Conservation (phyloP, 2,888 invertebrate genomes). For the Mesoligia furuncula region DNA sequence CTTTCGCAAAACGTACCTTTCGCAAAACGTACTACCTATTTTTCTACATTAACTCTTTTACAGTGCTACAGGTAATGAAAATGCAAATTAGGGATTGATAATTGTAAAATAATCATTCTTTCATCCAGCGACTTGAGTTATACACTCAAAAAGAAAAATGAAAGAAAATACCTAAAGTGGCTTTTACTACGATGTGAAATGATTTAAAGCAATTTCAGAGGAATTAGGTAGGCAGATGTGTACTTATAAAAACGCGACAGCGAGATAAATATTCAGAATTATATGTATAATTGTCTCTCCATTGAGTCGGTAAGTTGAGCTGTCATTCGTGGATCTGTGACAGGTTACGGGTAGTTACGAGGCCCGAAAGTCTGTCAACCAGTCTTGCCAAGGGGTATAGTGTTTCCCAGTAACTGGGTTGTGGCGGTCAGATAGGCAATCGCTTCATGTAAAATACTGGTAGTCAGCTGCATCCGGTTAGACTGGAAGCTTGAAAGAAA, state of each 20-base stretch:
- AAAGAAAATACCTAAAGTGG: neutral
- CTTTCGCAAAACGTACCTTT: too few species aligned
- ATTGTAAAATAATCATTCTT: too few species aligned
- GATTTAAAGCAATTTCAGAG: neutral
- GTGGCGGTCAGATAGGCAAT: too few species aligned
- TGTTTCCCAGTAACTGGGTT: neutral
- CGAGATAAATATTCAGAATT: neutral
- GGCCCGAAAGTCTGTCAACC: neutral
- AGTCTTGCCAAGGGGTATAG: neutral
- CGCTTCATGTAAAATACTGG: too few species aligned
- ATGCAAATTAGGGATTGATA: too few species aligned
- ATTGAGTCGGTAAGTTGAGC: neutral
- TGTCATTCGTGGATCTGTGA: neutral
- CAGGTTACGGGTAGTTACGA: neutral
- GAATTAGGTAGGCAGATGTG: neutral
- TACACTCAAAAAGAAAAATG: neutral
- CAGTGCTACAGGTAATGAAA: too few species aligned
- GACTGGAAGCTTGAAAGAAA: too few species aligned
- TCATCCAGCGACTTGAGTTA: too few species aligned
- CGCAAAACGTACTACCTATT: too few species aligned
- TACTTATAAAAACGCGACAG: neutral
- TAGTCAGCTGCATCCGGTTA: too few species aligned
- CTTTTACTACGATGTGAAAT: neutral
- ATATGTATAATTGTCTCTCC: neutral
- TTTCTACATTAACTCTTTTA: too few species aligned